Base-by-base conservation (phyloP, 2,113 vertebrate species). In the Myotis davidii region DNA sequence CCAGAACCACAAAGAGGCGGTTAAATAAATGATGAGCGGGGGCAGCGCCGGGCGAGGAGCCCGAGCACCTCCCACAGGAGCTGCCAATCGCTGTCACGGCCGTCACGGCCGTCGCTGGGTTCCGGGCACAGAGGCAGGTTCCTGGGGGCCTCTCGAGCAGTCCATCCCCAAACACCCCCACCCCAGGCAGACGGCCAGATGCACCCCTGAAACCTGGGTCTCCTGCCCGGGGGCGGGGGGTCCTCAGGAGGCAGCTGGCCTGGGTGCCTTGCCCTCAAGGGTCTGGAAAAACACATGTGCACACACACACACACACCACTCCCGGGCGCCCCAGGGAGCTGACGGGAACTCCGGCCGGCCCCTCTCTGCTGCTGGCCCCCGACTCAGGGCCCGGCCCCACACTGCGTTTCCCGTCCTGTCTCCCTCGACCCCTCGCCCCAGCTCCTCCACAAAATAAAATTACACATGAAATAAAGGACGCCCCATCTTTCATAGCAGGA, bases 151-250 rank as follows among this genome's bases (percentile, higher is more conserved):
- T 64, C 8, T 45, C 1, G 11, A 39, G 52, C 42, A 42, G 73
- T 11, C 79, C 52, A 0, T 27, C n/a, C 85, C 86, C 42, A 42
- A 34, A 72, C 39, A 54, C 14, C 21, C 34, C 32, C 29, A 21
- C n/a, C 13, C 14, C 2, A 10, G 17, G 87, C 65, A 42, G 20
- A n/a, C 9, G 0, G 3, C 20, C 42, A 45, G 48, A 23, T 23
- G 39, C 0, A 2, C 29, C 20, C 14, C 69, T 12, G 10, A 64
- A 21, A 32, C 69, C 34, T 12, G 1, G 0, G 0, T 45, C 9
- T 16, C 85, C 59, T 2, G 5, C 45, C 17, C 21, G 16, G 50
- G 50, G 5, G 2, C 0, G 0, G 10, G 17, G 23, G 23, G 0
- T 14, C 82, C 48, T 16, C 72, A 56, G 94, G 10, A 74, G 37